Evolutionary conservation across 2,797 vertebrate species (phyloP).

Genomic region (Enteromius argenteus): DNA sequence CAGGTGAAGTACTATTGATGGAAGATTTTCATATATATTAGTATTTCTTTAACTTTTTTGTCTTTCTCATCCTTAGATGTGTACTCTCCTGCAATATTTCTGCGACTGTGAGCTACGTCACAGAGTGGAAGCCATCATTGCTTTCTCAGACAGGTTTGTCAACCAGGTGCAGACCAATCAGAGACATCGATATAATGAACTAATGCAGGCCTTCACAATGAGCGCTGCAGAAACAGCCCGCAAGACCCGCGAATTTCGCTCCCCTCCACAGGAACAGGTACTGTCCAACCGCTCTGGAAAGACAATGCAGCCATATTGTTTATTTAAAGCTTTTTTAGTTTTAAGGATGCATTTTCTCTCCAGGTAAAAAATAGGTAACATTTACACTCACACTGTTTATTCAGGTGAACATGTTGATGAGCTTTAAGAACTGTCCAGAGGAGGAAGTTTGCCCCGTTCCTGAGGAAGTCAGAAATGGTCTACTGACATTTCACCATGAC

Average conservation of each 20-base stretch:
- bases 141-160: slow-evolving; percentile 90
- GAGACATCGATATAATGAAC: slow-evolving; percentile 85
- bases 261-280: slow-evolving; percentile 94
- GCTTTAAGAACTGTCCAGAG: slow-evolving; percentile 83
- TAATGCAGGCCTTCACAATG: slow-evolving; percentile 93
- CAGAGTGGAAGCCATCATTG: slow-evolving; percentile 90
- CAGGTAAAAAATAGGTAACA: not conserved
- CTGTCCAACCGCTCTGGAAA: not conserved
- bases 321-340: not conserved
- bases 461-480: slow-evolving; percentile 81
- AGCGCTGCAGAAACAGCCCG: slow-evolving; percentile 90
- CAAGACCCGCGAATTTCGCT: slow-evolving; percentile 92
- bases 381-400: not conserved
- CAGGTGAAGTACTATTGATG: slow-evolving; percentile 78
- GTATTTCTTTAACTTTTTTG: not conserved
- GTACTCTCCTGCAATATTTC: slow-evolving; percentile 93
- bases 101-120: slow-evolving; percentile 95
- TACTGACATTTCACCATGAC: slow-evolving; percentile 85
- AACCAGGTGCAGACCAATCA: slow-evolving; percentile 89
- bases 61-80: slow-evolving; percentile 83
- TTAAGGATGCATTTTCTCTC: not conserved
- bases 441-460: slow-evolving; percentile 87
- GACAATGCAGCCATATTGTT: not conserved
- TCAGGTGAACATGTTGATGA: slow-evolving; percentile 95
- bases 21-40: not conserved